phyloP scores from a whole-genome alignment of 2,113 vertebrate species.

The Syngnathus floridae region DNA sequence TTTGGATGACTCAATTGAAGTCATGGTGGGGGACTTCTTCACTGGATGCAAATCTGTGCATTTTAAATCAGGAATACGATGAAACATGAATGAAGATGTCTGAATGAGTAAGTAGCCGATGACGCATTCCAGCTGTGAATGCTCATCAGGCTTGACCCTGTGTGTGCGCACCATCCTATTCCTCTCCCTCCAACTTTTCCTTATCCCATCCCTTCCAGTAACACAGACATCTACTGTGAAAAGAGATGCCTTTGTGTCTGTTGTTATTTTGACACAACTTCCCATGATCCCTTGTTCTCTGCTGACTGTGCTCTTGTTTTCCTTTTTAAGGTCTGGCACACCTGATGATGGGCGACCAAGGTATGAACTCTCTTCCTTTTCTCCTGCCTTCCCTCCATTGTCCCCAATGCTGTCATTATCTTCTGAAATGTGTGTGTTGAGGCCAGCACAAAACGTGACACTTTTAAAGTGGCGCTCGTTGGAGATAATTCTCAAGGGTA shows the following conservation, averaged over 20 bases:
- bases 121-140: conserved; percentile 74
- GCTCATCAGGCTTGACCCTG: conserved; percentile 59
- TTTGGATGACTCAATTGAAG: conserved; percentile 13
- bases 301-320: conserved; percentile 99
- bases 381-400: conserved; percentile 63
- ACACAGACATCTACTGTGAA: conserved; percentile 80
- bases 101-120: conserved; percentile 70
- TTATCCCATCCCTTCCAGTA: conserved; percentile 46
- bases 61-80: conserved; percentile 10
- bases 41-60: conserved; percentile 1
- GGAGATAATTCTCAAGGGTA: conserved; percentile 21
- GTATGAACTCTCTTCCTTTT: conserved; percentile 92
- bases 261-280: conserved; percentile 74
- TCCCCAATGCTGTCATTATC: conserved; percentile 52
- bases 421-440: conserved; percentile 53
- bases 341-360: conserved; percentile 99
- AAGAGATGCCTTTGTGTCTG: conserved; percentile 81
- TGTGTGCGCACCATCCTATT: conserved; percentile 48
- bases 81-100: conserved; percentile 33
- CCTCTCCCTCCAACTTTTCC: conserved; percentile 41
- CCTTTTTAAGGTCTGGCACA: conserved; percentile 99
- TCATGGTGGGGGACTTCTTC: neutral
- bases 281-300: conserved; percentile 91
- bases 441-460: conserved; percentile 65
- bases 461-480: conserved; percentile 63